These are phyloP conservation scores for Octopus sinensis DNA, from an alignment of 1,140 invertebrate genomes.

Conservation along the genomic window DNA sequence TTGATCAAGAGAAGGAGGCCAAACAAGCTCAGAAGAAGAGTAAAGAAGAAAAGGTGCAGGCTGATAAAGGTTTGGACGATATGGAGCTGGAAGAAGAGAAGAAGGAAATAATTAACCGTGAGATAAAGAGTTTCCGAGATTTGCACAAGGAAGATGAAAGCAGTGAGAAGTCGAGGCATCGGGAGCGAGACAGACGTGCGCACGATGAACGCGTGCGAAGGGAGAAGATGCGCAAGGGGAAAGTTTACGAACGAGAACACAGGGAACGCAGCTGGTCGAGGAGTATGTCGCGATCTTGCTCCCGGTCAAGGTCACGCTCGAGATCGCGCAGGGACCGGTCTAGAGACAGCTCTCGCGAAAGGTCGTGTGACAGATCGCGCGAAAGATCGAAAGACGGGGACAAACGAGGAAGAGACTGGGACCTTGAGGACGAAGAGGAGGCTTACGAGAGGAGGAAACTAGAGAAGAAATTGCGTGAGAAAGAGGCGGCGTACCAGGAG, in stretches of 20 bases:
- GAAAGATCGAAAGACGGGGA: conserved; percentile 59
- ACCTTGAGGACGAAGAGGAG: conserved; percentile 61
- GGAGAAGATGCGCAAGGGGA: background rate
- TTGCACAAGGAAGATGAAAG: conserved; percentile 72
- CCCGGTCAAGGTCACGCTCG: conserved; percentile 40
- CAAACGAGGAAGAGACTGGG: conserved; percentile 32
- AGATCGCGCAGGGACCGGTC: conserved; percentile 32
- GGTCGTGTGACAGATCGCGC: conserved; percentile 65
- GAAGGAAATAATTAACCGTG: conserved; percentile 82
- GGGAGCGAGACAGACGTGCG: background rate
- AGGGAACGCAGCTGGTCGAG: background rate
- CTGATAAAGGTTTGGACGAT: conserved; percentile 55
- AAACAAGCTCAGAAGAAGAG: conserved; percentile 30
- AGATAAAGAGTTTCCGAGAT: conserved; percentile 95
- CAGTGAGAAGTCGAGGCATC: too few species aligned
- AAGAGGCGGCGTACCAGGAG: conserved; percentile 86
- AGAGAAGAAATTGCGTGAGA: conserved; percentile 86
- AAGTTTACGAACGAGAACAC: background rate
- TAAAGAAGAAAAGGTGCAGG: conserved; percentile 23
- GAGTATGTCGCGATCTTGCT: conserved; percentile 37
- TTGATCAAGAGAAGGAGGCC: conserved; percentile 30
- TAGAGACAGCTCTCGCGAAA: conserved; percentile 46
- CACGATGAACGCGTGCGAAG: background rate
- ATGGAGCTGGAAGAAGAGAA: conserved; percentile 89
- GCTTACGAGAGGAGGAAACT: conserved; percentile 82